A percentile compares a stretch with the other conserved stretches of the same genome.
Conservation (phyloP, 2,113 vertebrate species). For the Anolis carolinensis region DNA sequence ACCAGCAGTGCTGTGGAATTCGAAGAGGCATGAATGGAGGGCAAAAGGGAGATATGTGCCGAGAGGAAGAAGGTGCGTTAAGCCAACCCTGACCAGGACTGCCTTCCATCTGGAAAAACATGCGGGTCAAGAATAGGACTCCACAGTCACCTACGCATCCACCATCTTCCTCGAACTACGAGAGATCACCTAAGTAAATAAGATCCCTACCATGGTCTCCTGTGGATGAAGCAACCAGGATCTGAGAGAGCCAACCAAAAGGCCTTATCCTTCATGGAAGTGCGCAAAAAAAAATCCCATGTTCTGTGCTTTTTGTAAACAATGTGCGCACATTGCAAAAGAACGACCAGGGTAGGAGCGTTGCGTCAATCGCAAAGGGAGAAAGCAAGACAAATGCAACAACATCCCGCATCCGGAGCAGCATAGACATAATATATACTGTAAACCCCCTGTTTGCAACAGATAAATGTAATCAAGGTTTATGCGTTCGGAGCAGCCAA, state of each 20-base stretch:
- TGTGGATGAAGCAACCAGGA: neutral
- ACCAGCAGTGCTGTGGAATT: no score
- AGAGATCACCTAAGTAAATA: no score
- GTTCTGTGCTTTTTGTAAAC: slow-evolving; percentile 37
- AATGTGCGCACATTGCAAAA: slow-evolving; percentile 34
- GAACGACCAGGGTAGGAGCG: slow-evolving; percentile 7
- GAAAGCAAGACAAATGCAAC: slow-evolving; percentile 18
- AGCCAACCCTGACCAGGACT: no score
- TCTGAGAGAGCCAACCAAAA: slow-evolving; percentile 16
- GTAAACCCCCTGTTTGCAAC: slow-evolving; percentile 74
- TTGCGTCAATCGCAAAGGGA: slow-evolving; percentile 54
- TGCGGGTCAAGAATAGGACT: no score
- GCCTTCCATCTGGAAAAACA: no score
- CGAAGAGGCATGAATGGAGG: no score
- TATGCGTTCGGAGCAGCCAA: slow-evolving; percentile 79
- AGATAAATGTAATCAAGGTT: slow-evolving; percentile 84
- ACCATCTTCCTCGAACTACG: no score
- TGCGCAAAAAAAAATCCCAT: slow-evolving; percentile 3
- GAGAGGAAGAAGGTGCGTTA: no score
- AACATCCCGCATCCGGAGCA: slow-evolving; percentile 35
- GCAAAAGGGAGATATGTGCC: no score
- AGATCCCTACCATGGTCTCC: neutral
- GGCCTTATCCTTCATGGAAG: slow-evolving; percentile 23
- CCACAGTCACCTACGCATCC: no score
- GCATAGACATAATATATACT: slow-evolving; percentile 45